These are phyloP conservation scores for Heptranchias perlo DNA, from an alignment of 2,113 vertebrate genomes.

Conservation along the genomic window DNA sequence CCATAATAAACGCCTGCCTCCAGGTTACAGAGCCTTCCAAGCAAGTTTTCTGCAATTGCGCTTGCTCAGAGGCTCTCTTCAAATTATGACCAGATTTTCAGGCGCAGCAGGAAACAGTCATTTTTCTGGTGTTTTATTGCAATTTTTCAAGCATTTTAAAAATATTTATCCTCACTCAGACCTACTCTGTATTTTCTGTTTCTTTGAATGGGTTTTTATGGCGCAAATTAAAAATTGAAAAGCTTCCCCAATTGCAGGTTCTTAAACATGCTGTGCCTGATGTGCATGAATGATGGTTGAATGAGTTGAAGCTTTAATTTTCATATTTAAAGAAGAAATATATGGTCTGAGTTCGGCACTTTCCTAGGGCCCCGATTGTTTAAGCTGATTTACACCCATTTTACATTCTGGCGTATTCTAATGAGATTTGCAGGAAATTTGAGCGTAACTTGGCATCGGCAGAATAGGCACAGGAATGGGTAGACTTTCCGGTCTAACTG, in stretches of 20 bases:
- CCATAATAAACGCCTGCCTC: background rate
- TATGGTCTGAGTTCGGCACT: background rate
- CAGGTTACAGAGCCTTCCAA: background rate
- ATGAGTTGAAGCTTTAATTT: too few species aligned
- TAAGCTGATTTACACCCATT: background rate
- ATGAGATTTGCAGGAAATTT: background rate
- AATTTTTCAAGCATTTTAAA: background rate
- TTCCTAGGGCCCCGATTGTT: background rate
- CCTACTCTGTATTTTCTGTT: too few species aligned
- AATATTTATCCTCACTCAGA: too few species aligned
- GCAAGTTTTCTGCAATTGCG: background rate
- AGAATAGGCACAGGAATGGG: background rate
- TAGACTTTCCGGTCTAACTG: background rate
- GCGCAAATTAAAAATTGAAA: too few species aligned
- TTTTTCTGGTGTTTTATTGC: background rate
- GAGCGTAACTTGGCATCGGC: background rate
- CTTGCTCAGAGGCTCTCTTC: background rate
- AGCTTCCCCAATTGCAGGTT: too few species aligned
- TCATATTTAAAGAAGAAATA: too few species aligned
- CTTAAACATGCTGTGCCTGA: too few species aligned
- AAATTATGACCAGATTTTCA: background rate
- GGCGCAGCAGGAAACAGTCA: background rate
- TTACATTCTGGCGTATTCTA: background rate
- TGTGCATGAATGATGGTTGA: too few species aligned
- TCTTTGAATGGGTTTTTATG: background rate